Base-by-base conservation (phyloP, 92 coral and sea anemone species). In the Porites rus region DNA sequence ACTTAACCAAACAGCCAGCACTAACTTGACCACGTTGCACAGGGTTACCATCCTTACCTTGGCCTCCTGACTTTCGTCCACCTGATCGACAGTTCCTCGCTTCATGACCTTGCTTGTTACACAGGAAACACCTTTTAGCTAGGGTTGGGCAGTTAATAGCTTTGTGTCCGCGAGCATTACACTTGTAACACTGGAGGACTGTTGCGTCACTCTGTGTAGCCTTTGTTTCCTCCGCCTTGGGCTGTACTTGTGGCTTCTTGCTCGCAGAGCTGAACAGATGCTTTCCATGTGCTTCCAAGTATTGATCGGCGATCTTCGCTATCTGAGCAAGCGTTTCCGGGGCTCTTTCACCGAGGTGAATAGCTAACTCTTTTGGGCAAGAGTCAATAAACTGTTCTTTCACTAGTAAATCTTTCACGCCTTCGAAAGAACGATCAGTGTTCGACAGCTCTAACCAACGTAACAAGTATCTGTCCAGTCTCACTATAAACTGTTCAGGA, bases 381-480 rank as follows among this genome's bases (percentile, higher is more conserved):
- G 90, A 65, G 63, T 68, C 46, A 4, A 92, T 80, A 60, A 92
- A 89, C 81, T 92, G 92, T 22, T 88, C 92, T 67, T 73, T 75
- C 8, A 24, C 25, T 24, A 24, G 0, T 24, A 24, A 24, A 24
- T 24, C 25, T 24, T 24, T 24, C 25, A 24, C 25, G 25, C 25
- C 25, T 24, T 24, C 25, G 25, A 24, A 24, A 24, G 25, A 24
- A 24, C 25, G 25, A 24, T 24, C 25, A 24, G 25, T 24, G 25
- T 24, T 24, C 25, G 25, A 24, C 25, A 24, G 1, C 25, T 24
- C 25, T 24, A 24, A 24, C 25, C 25, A 24, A 24, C 25, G 25
- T 24, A 24, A 24, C 25, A 24, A 24, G 25, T 24, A 24, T 24
- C 25, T 24, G 25, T 24, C 25, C 25, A 24, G 25, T 24, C 25